Base-by-base conservation (phyloP, 2,797 vertebrate species). In the Gephyroberyx darwinii region DNA sequence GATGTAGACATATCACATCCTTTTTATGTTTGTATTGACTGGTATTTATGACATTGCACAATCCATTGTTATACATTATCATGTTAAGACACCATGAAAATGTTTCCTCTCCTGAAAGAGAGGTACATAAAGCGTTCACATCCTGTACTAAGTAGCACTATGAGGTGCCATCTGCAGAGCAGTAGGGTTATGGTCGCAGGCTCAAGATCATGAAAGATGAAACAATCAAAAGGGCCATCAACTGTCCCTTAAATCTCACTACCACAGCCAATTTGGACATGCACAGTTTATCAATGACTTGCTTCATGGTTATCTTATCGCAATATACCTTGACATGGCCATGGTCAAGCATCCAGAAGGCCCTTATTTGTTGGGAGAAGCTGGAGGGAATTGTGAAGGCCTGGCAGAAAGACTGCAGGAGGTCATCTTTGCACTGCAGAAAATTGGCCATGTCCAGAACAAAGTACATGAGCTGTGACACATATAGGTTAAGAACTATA, bases 291-390 rank as follows among this genome's bases (percentile, higher is more conserved):
- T 16, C 43, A 45, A 69, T n/a, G 9, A 17, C 43, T 26, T 45
- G 43, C 31, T 17, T 53, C 16, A n/a, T 57, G 22, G 16, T 16
- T 41, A 35, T 50, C 19, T 41, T n/a, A 8, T 20, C 9, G 19
- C 57, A 43, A 35, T 45, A 7, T 77, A 92, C 91, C 76, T 77
- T 83, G 50, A 81, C 17, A 14, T 86, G 83, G 39, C 90, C 85
- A 1, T 76, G 90, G 78, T 92, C 91, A 8, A 93, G 78, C 75
- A 89, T 75, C 92, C 92, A 92, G 62, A 92, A 86, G 51, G 88
- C 89, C 65, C 57, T 59, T 65, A 92, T 84, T 76, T 89, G 89
- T 22, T 85, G 82, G 41, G 84, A 89, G 74, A 90, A 84, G 41
- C 77, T 65, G 47, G 61, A 60, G 31, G 90, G 76, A 65, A 93